These are phyloP conservation scores for Galeopsomyia nigrocyanea DNA, from an alignment of 2,888 invertebrate genomes.

Conservation along the genomic window DNA sequence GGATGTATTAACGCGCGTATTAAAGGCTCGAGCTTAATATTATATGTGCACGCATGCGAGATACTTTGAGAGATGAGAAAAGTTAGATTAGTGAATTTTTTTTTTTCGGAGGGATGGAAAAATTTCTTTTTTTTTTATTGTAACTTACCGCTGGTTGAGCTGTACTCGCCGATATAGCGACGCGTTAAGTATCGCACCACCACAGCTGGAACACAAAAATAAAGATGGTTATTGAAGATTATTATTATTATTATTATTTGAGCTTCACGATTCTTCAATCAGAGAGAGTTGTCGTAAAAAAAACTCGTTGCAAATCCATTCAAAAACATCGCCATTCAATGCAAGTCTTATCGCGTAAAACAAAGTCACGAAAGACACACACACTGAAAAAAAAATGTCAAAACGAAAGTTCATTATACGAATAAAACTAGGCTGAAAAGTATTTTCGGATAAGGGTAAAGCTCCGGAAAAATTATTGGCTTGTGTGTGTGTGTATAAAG, in stretches of 20 bases:
- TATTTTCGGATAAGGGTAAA: conserved; percentile 1
- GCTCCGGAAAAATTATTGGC: neutral
- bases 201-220: conserved; percentile 77
- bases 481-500: neutral
- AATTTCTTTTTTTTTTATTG: neutral
- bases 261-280: conserved; percentile 17
- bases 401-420: conserved; percentile 4
- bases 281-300: conserved; percentile 1
- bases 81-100: too few species aligned
- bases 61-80: too few species aligned
- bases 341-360: neutral
- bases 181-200: conserved; percentile 84
- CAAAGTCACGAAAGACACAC: neutral
- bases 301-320: too few species aligned
- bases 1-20: neutral
- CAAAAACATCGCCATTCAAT: neutral
- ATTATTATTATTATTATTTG: neutral
- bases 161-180: conserved; percentile 85
- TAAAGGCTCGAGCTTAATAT: too few species aligned
- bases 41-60: too few species aligned
- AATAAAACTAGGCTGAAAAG: conserved; percentile 25
- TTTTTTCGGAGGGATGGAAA: too few species aligned
- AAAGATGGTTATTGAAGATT: neutral
- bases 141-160: conserved; percentile 82
- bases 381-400: conserved; percentile 6